Percentiles rank a stretch among this genome's conserved stretches.
phyloP scores from a whole-genome alignment of 2,113 vertebrate genomes.

The Leiothrix lutea region DNA sequence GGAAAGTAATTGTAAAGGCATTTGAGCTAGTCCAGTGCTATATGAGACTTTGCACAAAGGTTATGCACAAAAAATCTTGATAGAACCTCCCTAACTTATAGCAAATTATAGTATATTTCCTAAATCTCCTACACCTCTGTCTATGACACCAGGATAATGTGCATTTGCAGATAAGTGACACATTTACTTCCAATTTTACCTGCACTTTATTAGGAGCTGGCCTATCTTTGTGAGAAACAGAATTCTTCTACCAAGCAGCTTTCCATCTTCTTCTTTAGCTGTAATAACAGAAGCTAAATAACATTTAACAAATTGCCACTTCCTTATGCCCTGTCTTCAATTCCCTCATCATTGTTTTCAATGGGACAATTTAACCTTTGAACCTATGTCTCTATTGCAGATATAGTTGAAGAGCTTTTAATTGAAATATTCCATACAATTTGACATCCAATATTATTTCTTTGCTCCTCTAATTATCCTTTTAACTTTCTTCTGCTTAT shows the following conservation, averaged over 20 bases:
- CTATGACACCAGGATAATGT: not conserved
- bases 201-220: not conserved
- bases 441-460: conserved; percentile 49
- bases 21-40: not conserved
- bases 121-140: not conserved
- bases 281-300: conserved; percentile 43
- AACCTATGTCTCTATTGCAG: conserved; percentile 13
- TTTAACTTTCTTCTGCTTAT: conserved; percentile 63
- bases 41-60: not conserved
- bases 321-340: conserved; percentile 24
- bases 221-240: not conserved
- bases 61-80: not conserved
- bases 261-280: conserved; percentile 30
- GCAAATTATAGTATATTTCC: not conserved
- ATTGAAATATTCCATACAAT: conserved; percentile 47
- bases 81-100: not conserved
- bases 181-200: not conserved
- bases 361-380: conserved; percentile 46
- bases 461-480: conserved; percentile 47
- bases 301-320: conserved; percentile 38
- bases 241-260: not conserved
- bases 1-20: not conserved
- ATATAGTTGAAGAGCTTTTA: conserved; percentile 26
- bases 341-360: conserved; percentile 23
- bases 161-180: not conserved